Evolutionary conservation across 2,113 vertebrate genomes (phyloP).

Genomic region (Myrmecobius fasciatus): DNA sequence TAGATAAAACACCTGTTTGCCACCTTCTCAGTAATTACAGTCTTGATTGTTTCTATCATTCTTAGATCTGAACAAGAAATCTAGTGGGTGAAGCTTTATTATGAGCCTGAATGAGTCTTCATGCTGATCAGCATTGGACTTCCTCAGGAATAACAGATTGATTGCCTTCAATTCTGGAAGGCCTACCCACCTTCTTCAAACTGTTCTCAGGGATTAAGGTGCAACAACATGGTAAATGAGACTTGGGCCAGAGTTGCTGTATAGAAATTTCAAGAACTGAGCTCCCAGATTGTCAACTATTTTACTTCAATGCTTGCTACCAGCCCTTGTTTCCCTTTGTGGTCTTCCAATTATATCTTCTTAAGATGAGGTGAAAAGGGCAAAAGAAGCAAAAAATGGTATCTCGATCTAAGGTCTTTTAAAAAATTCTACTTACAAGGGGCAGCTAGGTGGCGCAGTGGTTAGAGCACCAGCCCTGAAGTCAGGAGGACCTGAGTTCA

Average conservation of each 20-base stretch:
- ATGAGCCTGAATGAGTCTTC: background rate
- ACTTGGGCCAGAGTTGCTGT: conserved; percentile 1
- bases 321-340: background rate
- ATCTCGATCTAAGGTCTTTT: background rate
- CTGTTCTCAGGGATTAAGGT: background rate
- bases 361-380: background rate
- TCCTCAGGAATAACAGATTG: background rate
- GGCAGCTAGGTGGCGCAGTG: no score
- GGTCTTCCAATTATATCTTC: background rate
- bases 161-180: background rate
- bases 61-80: background rate
- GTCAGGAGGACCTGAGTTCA: no score
- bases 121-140: background rate
- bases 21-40: background rate
- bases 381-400: background rate
- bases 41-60: background rate
- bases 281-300: background rate
- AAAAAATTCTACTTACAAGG: background rate
- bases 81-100: background rate
- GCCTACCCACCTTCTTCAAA: background rate
- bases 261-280: conserved; percentile 23
- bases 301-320: background rate
- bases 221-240: conserved; percentile 24
- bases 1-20: background rate
- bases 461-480: no score